Evolutionary conservation across 2,797 vertebrate species (phyloP), one percentile per base, ranked within the genome.

Genomic region (Siniperca obscura): DNA sequence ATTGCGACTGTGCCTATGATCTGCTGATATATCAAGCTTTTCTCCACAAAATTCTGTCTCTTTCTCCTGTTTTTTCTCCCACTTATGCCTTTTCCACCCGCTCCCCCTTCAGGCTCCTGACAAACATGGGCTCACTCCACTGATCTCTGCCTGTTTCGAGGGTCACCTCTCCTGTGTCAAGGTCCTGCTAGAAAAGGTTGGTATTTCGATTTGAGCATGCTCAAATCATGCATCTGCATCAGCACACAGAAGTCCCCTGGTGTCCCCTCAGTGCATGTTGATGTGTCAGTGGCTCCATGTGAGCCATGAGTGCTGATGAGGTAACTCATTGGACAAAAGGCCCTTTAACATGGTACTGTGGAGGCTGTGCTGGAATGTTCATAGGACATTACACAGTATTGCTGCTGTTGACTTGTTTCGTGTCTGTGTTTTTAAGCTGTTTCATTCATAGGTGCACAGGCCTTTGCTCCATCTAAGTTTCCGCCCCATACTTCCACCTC

Each of bases 101-200:
- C 17, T 44, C 16, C 70, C n/a, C 34, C 36, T 12, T 4, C 93
- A 99, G 98, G 97, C 96, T 93, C 87, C 95, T 81, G 98, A 99
- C 95, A 98, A 97, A 91, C 97, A 99, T 50, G 96, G 96, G 61
- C 92, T 98, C 71, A 98, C 98, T 82, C 98, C 98, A 30, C 96
- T 99, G 89, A 92, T 98, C 71, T 95, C 94, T 66, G 98, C 98
- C 79, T 96, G 95, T 93, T 97, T 93, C 3, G 98, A 99, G 94
- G 95, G 95, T 85, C 98, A 99, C 76, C 5, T 95, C 71, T 84
- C 93, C 84, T 98, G 97, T 86, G 98, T 98, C 93, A 97, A 96
- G 95, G 90, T 98, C 89, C 97, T 99, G 92, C 95, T 99, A 89
- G 97, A 97, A 91, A 97, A 97, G 98, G 98, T 99, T 92, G 55